Conservation (phyloP, 1,140 invertebrate species). For the Araneus ventricosus region DNA sequence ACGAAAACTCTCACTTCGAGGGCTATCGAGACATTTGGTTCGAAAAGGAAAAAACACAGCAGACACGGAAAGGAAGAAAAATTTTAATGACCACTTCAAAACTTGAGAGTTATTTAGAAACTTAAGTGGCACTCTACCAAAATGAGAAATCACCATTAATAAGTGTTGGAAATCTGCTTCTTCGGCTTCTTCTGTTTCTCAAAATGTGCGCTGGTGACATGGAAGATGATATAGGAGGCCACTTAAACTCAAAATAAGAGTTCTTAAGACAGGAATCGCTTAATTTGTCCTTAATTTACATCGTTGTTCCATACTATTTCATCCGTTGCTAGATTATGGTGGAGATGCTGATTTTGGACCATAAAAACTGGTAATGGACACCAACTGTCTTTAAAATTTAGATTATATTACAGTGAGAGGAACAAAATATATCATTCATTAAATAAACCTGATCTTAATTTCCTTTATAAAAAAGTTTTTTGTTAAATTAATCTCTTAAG, state of each 20-base stretch:
- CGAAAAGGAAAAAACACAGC: not conserved
- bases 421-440: too few relatives aligned
- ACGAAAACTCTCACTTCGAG: not conserved
- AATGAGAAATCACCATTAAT: constrained; percentile 12
- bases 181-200: not conserved
- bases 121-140: not conserved
- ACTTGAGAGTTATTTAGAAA: constrained; percentile 21
- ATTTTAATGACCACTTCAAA: constrained; percentile 30
- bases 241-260: constrained; percentile 21
- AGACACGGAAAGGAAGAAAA: not conserved
- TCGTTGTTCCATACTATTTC: not conserved
- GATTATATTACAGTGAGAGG: too few relatives aligned
- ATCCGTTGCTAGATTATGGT: not conserved
- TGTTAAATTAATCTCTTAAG: too few relatives aligned
- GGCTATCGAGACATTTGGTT: not conserved
- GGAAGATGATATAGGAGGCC: not conserved
- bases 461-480: too few relatives aligned
- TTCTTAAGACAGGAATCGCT: not conserved
- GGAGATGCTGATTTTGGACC: not conserved
- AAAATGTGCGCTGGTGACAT: not conserved
- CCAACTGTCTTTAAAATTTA: too few relatives aligned
- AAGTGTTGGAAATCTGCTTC: constrained; percentile 12
- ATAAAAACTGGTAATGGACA: not conserved
- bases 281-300: not conserved
- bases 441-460: too few relatives aligned